Conservation (phyloP, 2,888 invertebrate species). For the Sisyra nigra region DNA sequence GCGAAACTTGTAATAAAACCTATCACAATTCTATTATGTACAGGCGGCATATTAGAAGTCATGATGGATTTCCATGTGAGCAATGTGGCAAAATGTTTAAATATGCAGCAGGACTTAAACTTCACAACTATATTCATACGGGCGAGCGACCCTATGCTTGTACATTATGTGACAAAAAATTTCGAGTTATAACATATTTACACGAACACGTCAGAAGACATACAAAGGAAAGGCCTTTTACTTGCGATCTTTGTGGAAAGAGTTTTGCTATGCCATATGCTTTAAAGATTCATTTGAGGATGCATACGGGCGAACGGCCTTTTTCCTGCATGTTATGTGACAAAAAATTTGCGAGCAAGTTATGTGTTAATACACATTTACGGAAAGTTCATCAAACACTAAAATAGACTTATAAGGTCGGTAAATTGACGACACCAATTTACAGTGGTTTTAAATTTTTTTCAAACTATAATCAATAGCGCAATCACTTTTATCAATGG, state of each 20-base stretch:
- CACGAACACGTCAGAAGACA: constrained; percentile 35
- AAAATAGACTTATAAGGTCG: no score
- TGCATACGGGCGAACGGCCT: constrained; percentile 20
- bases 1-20: constrained; percentile 14
- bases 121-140: constrained; percentile 8
- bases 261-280: constrained; percentile 30
- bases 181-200: constrained; percentile 37
- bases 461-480: no score
- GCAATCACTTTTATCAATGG: no score
- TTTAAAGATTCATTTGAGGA: constrained; percentile 35
- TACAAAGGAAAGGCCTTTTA: constrained; percentile 6
- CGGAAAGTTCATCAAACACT: constrained; percentile 12
- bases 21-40: constrained; percentile 6
- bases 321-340: constrained; percentile 6
- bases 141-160: constrained; percentile 8
- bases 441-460: no score
- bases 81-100: constrained; percentile 9
- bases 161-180: constrained; percentile 18
- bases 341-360: constrained; percentile 5
- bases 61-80: constrained; percentile 23
- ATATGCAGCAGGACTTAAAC: constrained; percentile 1
- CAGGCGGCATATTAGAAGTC: constrained; percentile 21
- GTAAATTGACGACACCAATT: no score
- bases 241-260: constrained; percentile 9
- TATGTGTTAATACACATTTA: constrained; percentile 6